Conservation (phyloP, 1,140 invertebrate genomes). For the Ceratosolen solmsi region DNA sequence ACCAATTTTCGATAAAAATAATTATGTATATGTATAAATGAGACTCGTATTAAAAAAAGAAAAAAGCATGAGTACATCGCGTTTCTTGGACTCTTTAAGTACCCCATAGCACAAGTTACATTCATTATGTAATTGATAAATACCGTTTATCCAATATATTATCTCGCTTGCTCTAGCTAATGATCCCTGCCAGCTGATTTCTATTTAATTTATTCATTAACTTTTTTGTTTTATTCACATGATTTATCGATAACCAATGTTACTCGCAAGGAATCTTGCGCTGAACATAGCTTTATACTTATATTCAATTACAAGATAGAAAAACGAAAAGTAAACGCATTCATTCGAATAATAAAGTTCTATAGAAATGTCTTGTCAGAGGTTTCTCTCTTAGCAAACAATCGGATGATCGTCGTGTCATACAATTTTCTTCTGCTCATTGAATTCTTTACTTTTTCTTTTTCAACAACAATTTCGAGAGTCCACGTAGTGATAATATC, state of each 20-base stretch:
- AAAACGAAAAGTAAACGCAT: slow-evolving; percentile 50
- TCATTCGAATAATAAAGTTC: slow-evolving; percentile 53
- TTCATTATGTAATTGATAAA: slow-evolving; percentile 21
- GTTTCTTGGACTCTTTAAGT: slow-evolving; percentile 29
- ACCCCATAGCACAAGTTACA: slow-evolving; percentile 26
- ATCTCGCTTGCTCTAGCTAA: slow-evolving; percentile 59
- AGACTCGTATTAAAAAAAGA: slow-evolving; percentile 27
- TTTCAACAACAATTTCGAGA: slow-evolving; percentile 53
- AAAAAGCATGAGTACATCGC: slow-evolving; percentile 16
- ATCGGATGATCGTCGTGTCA: slow-evolving; percentile 35
- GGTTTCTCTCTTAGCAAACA: slow-evolving; percentile 46
- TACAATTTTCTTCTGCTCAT: slow-evolving; percentile 33
- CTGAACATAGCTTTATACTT: slow-evolving; percentile 46
- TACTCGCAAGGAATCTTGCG: slow-evolving; percentile 44
- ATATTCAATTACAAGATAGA: slow-evolving; percentile 51
- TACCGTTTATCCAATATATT: slow-evolving; percentile 39
- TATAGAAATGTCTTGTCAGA: slow-evolving; percentile 56
- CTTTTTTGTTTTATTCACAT: slow-evolving; percentile 63
- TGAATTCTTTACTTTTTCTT: slow-evolving; percentile 22
- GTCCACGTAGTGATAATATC: slow-evolving; percentile 30
- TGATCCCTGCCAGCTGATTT: slow-evolving; percentile 57
- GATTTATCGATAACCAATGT: slow-evolving; percentile 56
- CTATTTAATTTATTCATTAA: slow-evolving; percentile 56
- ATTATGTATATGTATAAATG: slow-evolving; percentile 18
- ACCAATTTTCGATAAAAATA: slow-evolving; percentile 43